Base-by-base conservation (phyloP, 2,113 vertebrate species). In the Baryphthengus martii region DNA sequence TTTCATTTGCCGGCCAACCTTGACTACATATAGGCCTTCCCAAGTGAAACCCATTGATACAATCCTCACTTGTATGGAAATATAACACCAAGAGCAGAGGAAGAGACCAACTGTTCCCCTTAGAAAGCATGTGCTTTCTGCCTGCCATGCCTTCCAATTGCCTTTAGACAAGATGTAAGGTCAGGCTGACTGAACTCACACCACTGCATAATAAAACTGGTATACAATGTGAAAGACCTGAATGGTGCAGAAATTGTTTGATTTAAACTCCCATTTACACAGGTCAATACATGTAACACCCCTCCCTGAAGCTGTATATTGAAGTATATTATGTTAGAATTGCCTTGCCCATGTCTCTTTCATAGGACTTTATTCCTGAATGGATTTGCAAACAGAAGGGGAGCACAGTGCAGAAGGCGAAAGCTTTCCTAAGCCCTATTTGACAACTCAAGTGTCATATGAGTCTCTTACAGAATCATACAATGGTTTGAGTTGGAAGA, bases 241-340 rank as follows among this genome's bases (percentile, higher is more conserved):
- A 71, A 49, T 80, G 65, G 65, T 37, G 9, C 1, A 9, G 21
- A 52, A 70, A 10, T 19, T 11, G 2, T 61, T 83, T 40, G 49
- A 44, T 84, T 84, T 71, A 84, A 89, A 67, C 33, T 52, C 50
- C 37, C 1, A 1, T 49, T 77, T 90, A 18, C 56, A 45, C 11
- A 70, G 31, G 73, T 4, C 42, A 70, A 31, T 61, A 14, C n/a
- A 55, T 45, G 23, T 25, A n/a, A 37, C 0, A 0, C 45, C 14
- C 19, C 25, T n/a, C 17, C 13, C 39, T 50, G 31, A 17, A 84
- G 66, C 4, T 28, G 23, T 14, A 12, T 5, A 2, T 23, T n/a
- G 52, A 74, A 24, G 8, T 17, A 3, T 17, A 11, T 26, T 28
- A 28, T 15, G 14, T 50, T 40, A 76, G 72, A 73, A n/a, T 47